Evolutionary conservation across 2,888 invertebrate genomes (phyloP).

Genomic region (Meandrusa payeni): DNA sequence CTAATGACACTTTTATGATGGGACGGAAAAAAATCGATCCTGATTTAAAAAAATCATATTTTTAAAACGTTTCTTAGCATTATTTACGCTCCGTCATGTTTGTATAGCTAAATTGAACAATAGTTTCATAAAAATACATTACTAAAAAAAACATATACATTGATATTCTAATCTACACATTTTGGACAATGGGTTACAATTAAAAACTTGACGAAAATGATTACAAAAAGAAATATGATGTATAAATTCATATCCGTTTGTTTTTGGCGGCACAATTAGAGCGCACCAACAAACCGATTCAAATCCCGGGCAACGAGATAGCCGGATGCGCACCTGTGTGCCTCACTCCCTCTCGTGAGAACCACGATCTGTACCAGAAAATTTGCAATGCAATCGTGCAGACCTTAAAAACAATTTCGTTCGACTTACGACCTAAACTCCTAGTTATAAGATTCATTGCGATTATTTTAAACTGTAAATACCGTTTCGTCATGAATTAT

Average conservation of each 20-base stretch:
- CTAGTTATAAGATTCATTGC: conserved; percentile 5
- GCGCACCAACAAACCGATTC: conserved; percentile 55
- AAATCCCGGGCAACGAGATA: conserved; percentile 59
- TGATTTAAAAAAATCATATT: too few species aligned
- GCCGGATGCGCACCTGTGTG: conserved; percentile 78
- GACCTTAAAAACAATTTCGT: not conserved
- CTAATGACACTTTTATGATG: too few species aligned
- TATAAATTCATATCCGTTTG: conserved; percentile 34
- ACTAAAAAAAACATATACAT: too few species aligned
- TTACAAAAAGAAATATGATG: not conserved
- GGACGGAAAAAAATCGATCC: too few species aligned
- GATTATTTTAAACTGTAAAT: not conserved
- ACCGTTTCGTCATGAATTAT: conserved; percentile 31
- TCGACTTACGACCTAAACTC: conserved; percentile 29
- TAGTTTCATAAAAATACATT: too few species aligned
- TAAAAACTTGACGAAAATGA: not conserved
- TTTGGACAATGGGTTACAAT: too few species aligned
- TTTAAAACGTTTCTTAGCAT: too few species aligned
- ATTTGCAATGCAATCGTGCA: conserved; percentile 20
- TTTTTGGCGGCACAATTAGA: conserved; percentile 55
- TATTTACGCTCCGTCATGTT: too few species aligned
- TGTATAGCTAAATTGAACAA: too few species aligned
- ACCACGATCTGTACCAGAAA: conserved; percentile 48
- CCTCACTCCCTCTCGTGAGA: conserved; percentile 55
- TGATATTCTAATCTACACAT: too few species aligned